Percentiles rank a stretch among this genome's conserved stretches.
Conservation (phyloP, 2,888 invertebrate species). For the Dorcus parallelipipedus region DNA sequence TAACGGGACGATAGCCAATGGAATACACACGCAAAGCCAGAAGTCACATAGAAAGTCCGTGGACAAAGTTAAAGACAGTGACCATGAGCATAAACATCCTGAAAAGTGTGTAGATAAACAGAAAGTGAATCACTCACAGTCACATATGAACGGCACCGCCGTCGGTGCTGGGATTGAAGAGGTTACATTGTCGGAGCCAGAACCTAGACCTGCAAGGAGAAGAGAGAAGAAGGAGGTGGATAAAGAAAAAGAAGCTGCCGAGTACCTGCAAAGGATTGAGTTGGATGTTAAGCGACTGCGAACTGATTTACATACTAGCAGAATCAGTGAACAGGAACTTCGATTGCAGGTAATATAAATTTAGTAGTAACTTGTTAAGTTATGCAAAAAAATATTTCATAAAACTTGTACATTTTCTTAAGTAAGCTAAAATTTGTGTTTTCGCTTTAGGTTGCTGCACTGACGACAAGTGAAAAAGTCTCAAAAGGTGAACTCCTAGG, state of each 20-base stretch:
- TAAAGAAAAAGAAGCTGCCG: constrained; percentile 50
- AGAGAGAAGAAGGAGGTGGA: constrained; percentile 47
- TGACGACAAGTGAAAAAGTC: constrained; percentile 66
- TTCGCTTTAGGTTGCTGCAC: constrained; percentile 53
- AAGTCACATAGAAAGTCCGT: constrained; percentile 56
- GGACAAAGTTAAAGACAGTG: constrained; percentile 49
- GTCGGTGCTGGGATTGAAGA: constrained; percentile 34
- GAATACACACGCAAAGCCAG: constrained; percentile 31
- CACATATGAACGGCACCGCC: constrained; percentile 34
- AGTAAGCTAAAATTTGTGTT: too few species aligned
- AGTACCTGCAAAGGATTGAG: constrained; percentile 62
- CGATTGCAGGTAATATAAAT: constrained; percentile 60
- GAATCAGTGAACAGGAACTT: constrained; percentile 69
- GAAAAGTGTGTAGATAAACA: constrained; percentile 32
- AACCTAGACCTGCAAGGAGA: constrained; percentile 26
- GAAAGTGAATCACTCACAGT: constrained; percentile 30
- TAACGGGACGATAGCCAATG: constrained; percentile 44
- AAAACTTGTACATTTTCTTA: too few species aligned
- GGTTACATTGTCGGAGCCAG: constrained; percentile 9
- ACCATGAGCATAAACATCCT: constrained; percentile 22
- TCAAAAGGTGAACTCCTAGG: constrained; percentile 69
- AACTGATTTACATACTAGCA: constrained; percentile 69
- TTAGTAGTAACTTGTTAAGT: too few species aligned
- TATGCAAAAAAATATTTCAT: too few species aligned
- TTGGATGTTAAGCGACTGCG: constrained; percentile 68